Base-by-base conservation (phyloP, 2,888 invertebrate species). In the Hemaris fuciformis region DNA sequence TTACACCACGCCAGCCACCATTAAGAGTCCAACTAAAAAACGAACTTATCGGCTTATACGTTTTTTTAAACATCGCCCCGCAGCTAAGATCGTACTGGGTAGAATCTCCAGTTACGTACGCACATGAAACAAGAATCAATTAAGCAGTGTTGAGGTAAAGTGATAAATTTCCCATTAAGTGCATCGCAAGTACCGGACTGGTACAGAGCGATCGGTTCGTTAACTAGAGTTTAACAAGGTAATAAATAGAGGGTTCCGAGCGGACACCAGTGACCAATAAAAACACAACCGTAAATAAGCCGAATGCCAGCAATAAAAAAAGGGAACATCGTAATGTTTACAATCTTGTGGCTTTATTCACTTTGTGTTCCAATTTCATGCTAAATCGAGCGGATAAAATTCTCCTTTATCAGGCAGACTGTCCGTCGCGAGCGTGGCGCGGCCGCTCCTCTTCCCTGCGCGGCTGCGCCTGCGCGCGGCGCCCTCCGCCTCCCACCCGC, bases 311-410 rank as follows among this genome's bases (percentile, higher is more conserved):
- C 81, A 83, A 85, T 91, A 91, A 92, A 91, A 34, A 91, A 91
- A 90, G 86, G 88, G 87, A 84, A 88, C 85, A 88, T 89, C 87
- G 83, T 91, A 90, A 91, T 92, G 91, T 91, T 92, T 91, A 92
- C 91, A 90, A 90, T 91, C 91, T 89, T 89, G 91, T 91, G 89
- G 90, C 90, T 91, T 91, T 91, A 92, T 91, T 91, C 92, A 91
- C 92, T 91, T 91, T 92, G 92, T 91, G 87, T 91, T 91, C 89
- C 91, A 92, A 92, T 92, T 92, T 92, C 91, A 91, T 91, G 92
- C 90, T 92, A 92, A 92, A 92, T 91, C 89, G 88, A 89, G 88
- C 88, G 90, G 88, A 88, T 89, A 86, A 91, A 91, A 92, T 89
- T 84, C 84, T 89, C 84, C 81, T 91, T 90, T 90, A 91, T 90